phyloP scores from a whole-genome alignment of 1,140 invertebrate species.

The Apis mellifera region Amel_HAv3.1 CM009935.2:7971001-7971500 shows the following conservation, averaged over 20 bases:
- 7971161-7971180: constrained; percentile 61
- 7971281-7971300: constrained; percentile 62
- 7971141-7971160: constrained; percentile 45
- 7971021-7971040: too few relatives aligned
- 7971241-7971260: constrained; percentile 75
- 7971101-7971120: constrained; percentile 3
- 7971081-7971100: background rate
- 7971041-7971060: too few relatives aligned
- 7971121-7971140: constrained; percentile 34
- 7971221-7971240: constrained; percentile 61
- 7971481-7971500: too few relatives aligned
- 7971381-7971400: background rate
- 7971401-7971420: background rate
- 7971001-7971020: too few relatives aligned
- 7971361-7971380: background rate
- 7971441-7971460: background rate
- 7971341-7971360: constrained; percentile 27
- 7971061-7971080: too few relatives aligned
- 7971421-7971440: background rate
- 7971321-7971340: background rate
- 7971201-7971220: constrained; percentile 80
- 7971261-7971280: constrained; percentile 74
- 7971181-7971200: constrained; percentile 80
- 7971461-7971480: background rate
- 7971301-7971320: background rate